Evolutionary conservation across 2,888 invertebrate species (phyloP).

Genomic region (Acleris laterana): DNA sequence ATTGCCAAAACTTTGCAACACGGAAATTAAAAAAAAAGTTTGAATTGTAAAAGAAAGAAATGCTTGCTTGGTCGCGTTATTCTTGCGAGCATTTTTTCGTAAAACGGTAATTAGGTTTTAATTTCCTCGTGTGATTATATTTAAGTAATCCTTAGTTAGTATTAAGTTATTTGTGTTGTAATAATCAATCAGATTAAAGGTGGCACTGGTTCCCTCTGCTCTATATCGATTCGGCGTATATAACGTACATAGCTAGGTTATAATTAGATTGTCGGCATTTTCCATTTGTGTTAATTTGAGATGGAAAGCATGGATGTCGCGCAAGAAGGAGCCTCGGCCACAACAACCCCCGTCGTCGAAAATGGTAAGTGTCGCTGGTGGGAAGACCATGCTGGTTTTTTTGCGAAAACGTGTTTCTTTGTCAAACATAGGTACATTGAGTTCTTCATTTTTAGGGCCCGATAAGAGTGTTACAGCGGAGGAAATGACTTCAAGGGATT

Average conservation of each 20-base stretch:
- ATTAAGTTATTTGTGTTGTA: slow-evolving; percentile 19
- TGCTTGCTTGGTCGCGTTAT: not conserved
- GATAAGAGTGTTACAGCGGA: slow-evolving; percentile 88
- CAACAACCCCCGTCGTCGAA: slow-evolving; percentile 71
- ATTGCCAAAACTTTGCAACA: slow-evolving; percentile 7
- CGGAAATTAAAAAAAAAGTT: slow-evolving; percentile 5
- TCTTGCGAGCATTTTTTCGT: slow-evolving; percentile 19
- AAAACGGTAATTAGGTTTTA: slow-evolving; percentile 11
- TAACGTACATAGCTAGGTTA: slow-evolving; percentile 57
- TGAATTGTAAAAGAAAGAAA: slow-evolving; percentile 16
- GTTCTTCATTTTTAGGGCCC: slow-evolving; percentile 61
- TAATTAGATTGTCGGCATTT: slow-evolving; percentile 55
- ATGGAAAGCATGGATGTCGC: slow-evolving; percentile 83
- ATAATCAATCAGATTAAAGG: slow-evolving; percentile 10
- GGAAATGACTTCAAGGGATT: slow-evolving; percentile 99
- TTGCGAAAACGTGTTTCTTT: slow-evolving; percentile 71
- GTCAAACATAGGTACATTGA: slow-evolving; percentile 45
- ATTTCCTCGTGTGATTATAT: slow-evolving; percentile 9
- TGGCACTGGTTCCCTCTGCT: slow-evolving; percentile 3
- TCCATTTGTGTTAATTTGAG: slow-evolving; percentile 52
- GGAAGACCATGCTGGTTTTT: slow-evolving; percentile 51
- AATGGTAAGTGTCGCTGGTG: slow-evolving; percentile 67
- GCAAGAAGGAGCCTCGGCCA: slow-evolving; percentile 73
- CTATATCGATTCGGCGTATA: slow-evolving; percentile 35
- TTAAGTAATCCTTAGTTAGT: slow-evolving; percentile 16